Evolutionary conservation across 2,797 vertebrate species (phyloP).

Genomic region (Euthynnus affinis): DNA sequence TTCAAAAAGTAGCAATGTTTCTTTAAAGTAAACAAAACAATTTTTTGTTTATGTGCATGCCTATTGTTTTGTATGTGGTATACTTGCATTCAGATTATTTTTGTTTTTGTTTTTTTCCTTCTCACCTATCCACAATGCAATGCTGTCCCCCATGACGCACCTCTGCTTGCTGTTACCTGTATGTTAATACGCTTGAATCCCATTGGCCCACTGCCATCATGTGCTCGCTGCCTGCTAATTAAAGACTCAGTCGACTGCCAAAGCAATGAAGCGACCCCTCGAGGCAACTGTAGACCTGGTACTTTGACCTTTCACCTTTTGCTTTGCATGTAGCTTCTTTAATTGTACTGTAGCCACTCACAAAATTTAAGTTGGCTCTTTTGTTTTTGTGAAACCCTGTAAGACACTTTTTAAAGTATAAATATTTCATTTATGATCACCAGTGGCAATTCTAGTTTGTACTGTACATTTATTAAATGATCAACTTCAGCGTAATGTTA

Average conservation of each 20-base stretch:
- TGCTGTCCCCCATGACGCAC: slow-evolving; percentile 99
- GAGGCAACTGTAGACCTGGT: slow-evolving; percentile 94
- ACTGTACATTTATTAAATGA: slow-evolving; percentile 56
- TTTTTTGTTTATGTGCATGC: slow-evolving; percentile 98
- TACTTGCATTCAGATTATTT: slow-evolving; percentile 98
- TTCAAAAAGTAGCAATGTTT: slow-evolving; percentile 95
- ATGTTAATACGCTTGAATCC: slow-evolving; percentile 99
- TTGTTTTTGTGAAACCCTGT: slow-evolving; percentile 80
- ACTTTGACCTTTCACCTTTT: slow-evolving; percentile 99
- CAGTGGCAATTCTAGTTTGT: slow-evolving; percentile 64
- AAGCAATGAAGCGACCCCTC: slow-evolving; percentile 99
- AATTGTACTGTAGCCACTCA: slow-evolving; percentile 95
- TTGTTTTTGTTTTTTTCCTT: slow-evolving; percentile 93
- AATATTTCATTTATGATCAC: slow-evolving; percentile 53
- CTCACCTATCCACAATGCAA: slow-evolving; percentile 99
- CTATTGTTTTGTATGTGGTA: slow-evolving; percentile 98
- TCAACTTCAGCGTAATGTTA: slow-evolving; percentile 68
- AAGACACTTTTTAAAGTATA: slow-evolving; percentile 66
- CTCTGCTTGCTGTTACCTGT: slow-evolving; percentile 99
- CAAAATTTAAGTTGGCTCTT: slow-evolving; percentile 90
- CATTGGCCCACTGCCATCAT: slow-evolving; percentile 99
- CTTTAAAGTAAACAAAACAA: slow-evolving; percentile 90
- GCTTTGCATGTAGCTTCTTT: slow-evolving; percentile 99
- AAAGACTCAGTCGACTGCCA: slow-evolving; percentile 99
- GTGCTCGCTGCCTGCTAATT: slow-evolving; percentile 99